Evolutionary conservation across 2,113 vertebrate species (phyloP), one percentile per base, ranked within the genome.

Genomic region (Gambusia holbrooki): DNA sequence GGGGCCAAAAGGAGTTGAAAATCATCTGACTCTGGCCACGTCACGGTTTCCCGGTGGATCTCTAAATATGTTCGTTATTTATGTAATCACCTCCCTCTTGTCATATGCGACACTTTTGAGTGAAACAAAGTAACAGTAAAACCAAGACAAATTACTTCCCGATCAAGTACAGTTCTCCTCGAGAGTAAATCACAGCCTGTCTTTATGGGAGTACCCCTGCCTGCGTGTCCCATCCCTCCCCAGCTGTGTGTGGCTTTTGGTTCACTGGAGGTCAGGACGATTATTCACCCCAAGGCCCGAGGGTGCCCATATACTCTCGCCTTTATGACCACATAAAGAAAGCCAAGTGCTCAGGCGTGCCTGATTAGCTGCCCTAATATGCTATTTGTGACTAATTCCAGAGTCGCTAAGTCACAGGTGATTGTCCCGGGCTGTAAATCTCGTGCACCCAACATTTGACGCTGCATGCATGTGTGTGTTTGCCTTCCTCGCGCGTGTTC

Each of bases 351-450:
- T 96, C 95, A 96, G 95, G 95, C 94, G 93, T 96, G 96, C 95
- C 96, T 97, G 96, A 97, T 98, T 96, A 97, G 96, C 94, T 94
- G 89, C 93, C 84, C 96, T 99, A 97, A 98, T 98, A 96, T 96
- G 96, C 97, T 97, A 97, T 97, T 98, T 98, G 96, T 97, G 96
- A 96, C 96, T 97, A 97, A 97, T 98, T 99, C 96, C 96, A 93
- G 94, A 95, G 94, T 94, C 81, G 93, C 95, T 95, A 95, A 95
- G 95, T 96, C 96, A 94, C 96, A 98, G 97, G 96, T 98, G 96
- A 97, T 94, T 93, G 95, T 95, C 95, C 93, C 85, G 79, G 69
- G 90, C 92, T 93, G 94, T 98, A 97, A 98, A 98, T 97, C 96
- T 91, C 82, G 85, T 88, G 80, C 82, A 87, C 92, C 77, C 80